Conservation (phyloP, 2,113 vertebrate species). For the Camelus dromedarius region DNA sequence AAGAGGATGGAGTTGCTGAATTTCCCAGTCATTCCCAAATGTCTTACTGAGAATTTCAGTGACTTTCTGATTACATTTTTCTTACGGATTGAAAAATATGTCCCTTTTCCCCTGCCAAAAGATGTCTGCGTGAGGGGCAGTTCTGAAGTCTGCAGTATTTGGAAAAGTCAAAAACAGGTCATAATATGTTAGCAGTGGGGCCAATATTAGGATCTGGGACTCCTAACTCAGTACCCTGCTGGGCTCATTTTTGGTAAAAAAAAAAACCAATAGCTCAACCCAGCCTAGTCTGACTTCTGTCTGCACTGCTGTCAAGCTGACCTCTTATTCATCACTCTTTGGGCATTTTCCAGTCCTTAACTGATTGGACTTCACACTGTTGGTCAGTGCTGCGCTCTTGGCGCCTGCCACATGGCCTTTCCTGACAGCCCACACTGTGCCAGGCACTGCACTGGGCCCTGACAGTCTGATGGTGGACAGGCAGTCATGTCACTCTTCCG, state of each 20-base stretch:
- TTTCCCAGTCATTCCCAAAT: background rate
- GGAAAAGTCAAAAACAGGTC: background rate
- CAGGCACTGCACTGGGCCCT: background rate
- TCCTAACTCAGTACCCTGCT: background rate
- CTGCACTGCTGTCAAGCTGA: no score
- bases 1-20: background rate
- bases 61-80: background rate
- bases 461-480: accelerated
- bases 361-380: background rate
- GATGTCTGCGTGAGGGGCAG: background rate
- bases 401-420: accelerated
- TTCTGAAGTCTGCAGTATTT: background rate
- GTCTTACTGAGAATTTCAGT: background rate
- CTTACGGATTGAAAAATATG: background rate
- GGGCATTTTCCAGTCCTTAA: background rate
- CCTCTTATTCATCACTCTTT: background rate
- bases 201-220: no score
- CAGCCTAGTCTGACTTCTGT: accelerated
- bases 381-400: accelerated
- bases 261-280: background rate
- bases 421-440: background rate
- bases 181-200: background rate
- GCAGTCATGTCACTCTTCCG: accelerated
- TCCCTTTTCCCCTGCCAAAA: background rate
- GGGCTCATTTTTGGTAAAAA: background rate